A percentile compares a stretch with the other conserved stretches of the same genome.
These are phyloP conservation scores for Eupithecia tripunctaria DNA, from an alignment of 2,888 invertebrate genomes.

Conservation along the genomic window DNA sequence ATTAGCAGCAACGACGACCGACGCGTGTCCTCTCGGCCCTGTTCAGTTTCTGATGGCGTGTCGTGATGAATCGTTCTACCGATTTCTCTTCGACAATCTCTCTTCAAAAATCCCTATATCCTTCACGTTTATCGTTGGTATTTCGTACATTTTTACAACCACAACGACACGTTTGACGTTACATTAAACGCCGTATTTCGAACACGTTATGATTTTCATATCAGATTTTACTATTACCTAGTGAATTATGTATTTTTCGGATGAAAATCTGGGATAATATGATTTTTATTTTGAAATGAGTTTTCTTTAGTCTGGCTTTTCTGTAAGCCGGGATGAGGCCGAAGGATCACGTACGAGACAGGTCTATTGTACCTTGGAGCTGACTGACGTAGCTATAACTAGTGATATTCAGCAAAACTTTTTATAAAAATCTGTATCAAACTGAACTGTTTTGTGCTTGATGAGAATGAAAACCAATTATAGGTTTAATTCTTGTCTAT, in stretches of 20 bases:
- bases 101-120: constrained; percentile 39
- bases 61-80: constrained; percentile 57
- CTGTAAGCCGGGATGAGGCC: constrained; percentile 28
- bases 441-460: not conserved
- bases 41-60: constrained; percentile 62
- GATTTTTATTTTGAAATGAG: constrained; percentile 27
- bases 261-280: constrained; percentile 25
- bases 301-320: constrained; percentile 29
- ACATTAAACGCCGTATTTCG: constrained; percentile 41
- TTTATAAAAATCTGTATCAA: constrained; percentile 11
- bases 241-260: constrained; percentile 25
- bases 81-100: constrained; percentile 49
- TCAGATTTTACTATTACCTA: constrained; percentile 31
- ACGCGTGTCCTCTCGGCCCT: constrained; percentile 60
- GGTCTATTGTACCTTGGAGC: constrained; percentile 27
- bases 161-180: constrained; percentile 37
- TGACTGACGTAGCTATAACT: constrained; percentile 25
- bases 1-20: constrained; percentile 52
- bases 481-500: not conserved
- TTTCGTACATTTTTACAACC: constrained; percentile 23
- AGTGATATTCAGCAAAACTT: constrained; percentile 15
- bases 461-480: not conserved
- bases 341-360: constrained; percentile 31
- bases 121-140: constrained; percentile 3
- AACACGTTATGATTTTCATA: constrained; percentile 40